phyloP scores from a whole-genome alignment of 1,140 invertebrate species.

The Aleiodes sp. region DNA sequence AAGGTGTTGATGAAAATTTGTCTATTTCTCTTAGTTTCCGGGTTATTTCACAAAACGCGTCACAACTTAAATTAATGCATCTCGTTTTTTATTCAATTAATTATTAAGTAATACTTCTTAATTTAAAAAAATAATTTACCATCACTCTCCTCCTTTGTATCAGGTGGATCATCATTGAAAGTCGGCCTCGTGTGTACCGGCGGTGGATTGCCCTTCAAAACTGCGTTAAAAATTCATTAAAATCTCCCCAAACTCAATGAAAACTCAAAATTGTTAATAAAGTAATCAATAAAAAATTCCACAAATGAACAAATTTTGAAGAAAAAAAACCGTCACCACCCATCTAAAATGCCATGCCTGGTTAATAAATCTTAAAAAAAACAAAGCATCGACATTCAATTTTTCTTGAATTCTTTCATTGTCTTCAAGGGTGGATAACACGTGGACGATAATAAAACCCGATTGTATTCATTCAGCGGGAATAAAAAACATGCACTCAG shows the following conservation, averaged over 20 bases:
- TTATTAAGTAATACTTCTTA: neutral
- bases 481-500: conserved; percentile 3
- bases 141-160: conserved; percentile 62
- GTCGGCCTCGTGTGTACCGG: conserved; percentile 53
- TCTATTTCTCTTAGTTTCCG: no score
- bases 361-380: neutral
- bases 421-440: neutral
- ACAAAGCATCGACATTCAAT: neutral
- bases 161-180: conserved; percentile 58
- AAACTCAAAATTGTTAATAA: neutral
- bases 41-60: no score
- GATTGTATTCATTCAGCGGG: neutral
- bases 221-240: conserved; percentile 41
- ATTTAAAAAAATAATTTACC: conserved; percentile 42
- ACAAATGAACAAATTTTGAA: neutral
- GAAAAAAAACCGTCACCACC: neutral
- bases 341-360: neutral
- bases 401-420: neutral
- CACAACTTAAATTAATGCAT: no score
- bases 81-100: neutral
- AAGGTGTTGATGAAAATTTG: no score
- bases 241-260: neutral
- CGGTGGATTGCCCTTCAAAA: conserved; percentile 55
- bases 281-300: neutral
- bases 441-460: neutral